These are phyloP conservation scores for Entomobrya multifasciata DNA, from an alignment of 2,888 invertebrate species.

Conservation along the genomic window DNA sequence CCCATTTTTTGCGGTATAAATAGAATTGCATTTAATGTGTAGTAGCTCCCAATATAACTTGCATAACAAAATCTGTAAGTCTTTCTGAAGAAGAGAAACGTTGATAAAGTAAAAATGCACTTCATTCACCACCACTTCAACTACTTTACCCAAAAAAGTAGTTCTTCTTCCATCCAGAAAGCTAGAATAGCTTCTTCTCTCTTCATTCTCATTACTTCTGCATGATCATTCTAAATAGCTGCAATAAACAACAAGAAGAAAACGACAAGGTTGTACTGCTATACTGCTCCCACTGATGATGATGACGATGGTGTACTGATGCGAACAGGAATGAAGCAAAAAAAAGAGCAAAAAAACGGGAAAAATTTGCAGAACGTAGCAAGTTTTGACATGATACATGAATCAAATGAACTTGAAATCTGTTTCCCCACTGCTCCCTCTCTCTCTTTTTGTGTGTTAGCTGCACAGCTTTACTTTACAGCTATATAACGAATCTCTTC, in stretches of 20 bases:
- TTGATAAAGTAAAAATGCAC: conserved; percentile 35
- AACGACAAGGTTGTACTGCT: conserved; percentile 11
- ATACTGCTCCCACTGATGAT: background rate
- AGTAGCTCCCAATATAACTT: conserved; percentile 30
- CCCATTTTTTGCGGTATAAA: background rate
- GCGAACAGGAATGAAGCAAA: background rate
- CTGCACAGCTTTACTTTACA: too few relatives aligned
- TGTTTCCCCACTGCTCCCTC: conserved; percentile 39
- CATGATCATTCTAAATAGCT: conserved; percentile 41
- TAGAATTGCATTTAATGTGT: background rate
- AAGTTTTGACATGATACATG: conserved; percentile 49
- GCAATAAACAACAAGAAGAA: conserved; percentile 39
- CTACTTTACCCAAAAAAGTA: conserved; percentile 6
- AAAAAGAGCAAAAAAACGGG: conserved; percentile 1
- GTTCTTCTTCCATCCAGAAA: background rate
- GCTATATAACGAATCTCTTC: too few relatives aligned
- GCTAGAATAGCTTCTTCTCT: background rate
- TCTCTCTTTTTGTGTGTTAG: too few relatives aligned
- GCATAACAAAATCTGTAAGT: conserved; percentile 30
- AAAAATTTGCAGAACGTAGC: conserved; percentile 39
- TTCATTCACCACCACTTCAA: conserved; percentile 18
- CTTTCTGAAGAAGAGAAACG: conserved; percentile 16
- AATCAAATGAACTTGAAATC: conserved; percentile 58
- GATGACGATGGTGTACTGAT: conserved; percentile 12
- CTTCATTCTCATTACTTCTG: background rate